These are phyloP conservation scores for Tonatia bakeri DNA, from an alignment of 2,113 vertebrate genomes.

Conservation along the genomic window DNA sequence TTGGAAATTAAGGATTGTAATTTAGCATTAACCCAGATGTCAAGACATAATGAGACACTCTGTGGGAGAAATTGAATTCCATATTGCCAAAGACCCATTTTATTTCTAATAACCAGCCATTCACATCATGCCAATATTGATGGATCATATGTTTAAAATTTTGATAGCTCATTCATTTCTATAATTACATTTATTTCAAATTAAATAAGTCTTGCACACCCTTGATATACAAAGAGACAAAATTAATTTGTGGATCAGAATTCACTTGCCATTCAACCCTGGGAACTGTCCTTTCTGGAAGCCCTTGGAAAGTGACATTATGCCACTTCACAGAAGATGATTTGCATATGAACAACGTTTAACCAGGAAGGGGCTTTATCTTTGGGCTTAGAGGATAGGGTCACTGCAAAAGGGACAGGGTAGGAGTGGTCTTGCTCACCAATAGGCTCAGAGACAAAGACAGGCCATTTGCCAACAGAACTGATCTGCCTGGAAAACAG, in stretches of 20 bases:
- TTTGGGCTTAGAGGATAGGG: background rate
- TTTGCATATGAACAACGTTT: background rate
- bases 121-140: constrained; percentile 85
- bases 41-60: constrained; percentile 86
- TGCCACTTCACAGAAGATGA: constrained; percentile 36
- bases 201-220: constrained; percentile 85
- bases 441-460: background rate
- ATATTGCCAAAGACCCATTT: constrained; percentile 84
- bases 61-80: constrained; percentile 84
- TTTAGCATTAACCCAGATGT: constrained; percentile 85
- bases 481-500: background rate
- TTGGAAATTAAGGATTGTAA: constrained; percentile 86
- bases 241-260: constrained; percentile 89
- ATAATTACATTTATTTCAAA: constrained; percentile 90
- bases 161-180: constrained; percentile 94
- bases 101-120: constrained; percentile 87
- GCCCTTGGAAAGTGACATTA: constrained; percentile 66
- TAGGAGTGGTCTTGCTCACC: background rate
- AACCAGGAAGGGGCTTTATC: background rate
- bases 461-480: background rate
- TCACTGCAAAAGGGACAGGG: background rate
- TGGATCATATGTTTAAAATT: constrained; percentile 89
- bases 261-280: constrained; percentile 83
- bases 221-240: constrained; percentile 86
- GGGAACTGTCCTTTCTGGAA: constrained; percentile 77